Evolutionary conservation across 1,140 invertebrate species (phyloP), one percentile per base, ranked within the genome.

Genomic region (Tetramorium parvispinum): DNA sequence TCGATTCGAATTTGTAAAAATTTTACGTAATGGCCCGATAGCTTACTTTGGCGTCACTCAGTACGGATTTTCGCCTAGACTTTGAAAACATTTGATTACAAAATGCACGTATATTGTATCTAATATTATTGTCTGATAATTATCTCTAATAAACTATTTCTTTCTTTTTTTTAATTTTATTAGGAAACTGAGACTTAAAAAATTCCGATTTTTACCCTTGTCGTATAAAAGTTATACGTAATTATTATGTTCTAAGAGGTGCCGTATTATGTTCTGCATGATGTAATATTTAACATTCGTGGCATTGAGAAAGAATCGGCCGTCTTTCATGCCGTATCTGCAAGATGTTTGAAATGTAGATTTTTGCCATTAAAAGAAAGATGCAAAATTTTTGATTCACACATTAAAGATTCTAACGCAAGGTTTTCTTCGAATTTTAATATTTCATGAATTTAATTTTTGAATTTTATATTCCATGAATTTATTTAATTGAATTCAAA

Each of bases 21-120:
- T 91, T 88, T 91, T 91, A 91, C 75, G 85, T 87, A 88, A 88
- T 85, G 61, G 70, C 53, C 53, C 75, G 77, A 85, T 88, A 46
- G 71, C 40, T 81, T 61, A 63, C 55, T 70, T 75, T 85, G 61
- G 61, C 40, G 70, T 75, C 51, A 85, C 51, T 81, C 65, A 65
- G 51, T 70, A 70, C 32, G 49, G 16, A 70, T 85, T 51, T 87
- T 85, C 49, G 53, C 53, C 49, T 63, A 59, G 66, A 68, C 32
- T 51, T 32, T 43, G 43, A 78, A 59, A 65, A 85, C 10, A 16
- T 76, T 76, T 79, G 21, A 77, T 85, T 85, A 51, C n/a, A 18
- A 79, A 53, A 65, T 79, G 37, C 57, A 85, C 65, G 49, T 55
- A 81, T 65, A 70, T 63, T 79, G 61, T 78, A 78, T 32, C 81